Evolutionary conservation across 2,113 vertebrate species (phyloP).

Genomic region (Hippoglossus stenolepis): DNA sequence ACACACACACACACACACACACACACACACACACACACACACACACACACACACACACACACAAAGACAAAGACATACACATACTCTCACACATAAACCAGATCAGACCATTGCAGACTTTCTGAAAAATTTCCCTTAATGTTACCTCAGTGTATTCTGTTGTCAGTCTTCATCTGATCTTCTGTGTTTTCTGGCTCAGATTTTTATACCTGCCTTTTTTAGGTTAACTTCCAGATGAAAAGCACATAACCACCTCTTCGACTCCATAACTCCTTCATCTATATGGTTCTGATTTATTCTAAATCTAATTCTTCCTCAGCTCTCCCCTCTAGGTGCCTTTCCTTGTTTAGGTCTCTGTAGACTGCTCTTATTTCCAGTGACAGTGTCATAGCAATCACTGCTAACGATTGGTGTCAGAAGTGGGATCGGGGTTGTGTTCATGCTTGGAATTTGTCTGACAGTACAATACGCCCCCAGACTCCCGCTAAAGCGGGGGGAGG

Average conservation of each 20-base stretch:
- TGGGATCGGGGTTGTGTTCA: slow-evolving; percentile 75
- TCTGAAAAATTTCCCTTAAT: slow-evolving; percentile 60
- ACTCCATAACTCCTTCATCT: slow-evolving; percentile 32
- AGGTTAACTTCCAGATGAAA: slow-evolving; percentile 32
- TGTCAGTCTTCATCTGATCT: slow-evolving; percentile 49
- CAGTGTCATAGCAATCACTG: slow-evolving; percentile 68
- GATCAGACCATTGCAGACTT: slow-evolving; percentile 57
- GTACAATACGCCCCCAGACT: slow-evolving; percentile 77
- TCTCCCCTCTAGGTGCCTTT: slow-evolving; percentile 46
- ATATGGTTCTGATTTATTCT: slow-evolving; percentile 24
- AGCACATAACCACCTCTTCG: slow-evolving; percentile 25
- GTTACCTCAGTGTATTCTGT: slow-evolving; percentile 48
- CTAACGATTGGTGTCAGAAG: slow-evolving; percentile 79
- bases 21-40: slow-evolving; percentile 57
- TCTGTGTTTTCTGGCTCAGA: slow-evolving; percentile 32
- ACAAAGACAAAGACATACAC: slow-evolving; percentile 22
- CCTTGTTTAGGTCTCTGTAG: slow-evolving; percentile 40
- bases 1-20: slow-evolving; percentile 53
- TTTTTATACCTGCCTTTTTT: slow-evolving; percentile 22
- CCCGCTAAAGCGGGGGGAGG: slow-evolving; percentile 56
- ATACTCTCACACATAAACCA: slow-evolving; percentile 29
- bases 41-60: slow-evolving; percentile 53
- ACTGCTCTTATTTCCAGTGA: slow-evolving; percentile 56
- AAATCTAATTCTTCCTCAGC: slow-evolving; percentile 26
- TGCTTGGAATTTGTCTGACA: slow-evolving; percentile 80